Evolutionary conservation across 2,888 invertebrate genomes (phyloP).

Genomic region (Caenorhabditis imperialis): DNA sequence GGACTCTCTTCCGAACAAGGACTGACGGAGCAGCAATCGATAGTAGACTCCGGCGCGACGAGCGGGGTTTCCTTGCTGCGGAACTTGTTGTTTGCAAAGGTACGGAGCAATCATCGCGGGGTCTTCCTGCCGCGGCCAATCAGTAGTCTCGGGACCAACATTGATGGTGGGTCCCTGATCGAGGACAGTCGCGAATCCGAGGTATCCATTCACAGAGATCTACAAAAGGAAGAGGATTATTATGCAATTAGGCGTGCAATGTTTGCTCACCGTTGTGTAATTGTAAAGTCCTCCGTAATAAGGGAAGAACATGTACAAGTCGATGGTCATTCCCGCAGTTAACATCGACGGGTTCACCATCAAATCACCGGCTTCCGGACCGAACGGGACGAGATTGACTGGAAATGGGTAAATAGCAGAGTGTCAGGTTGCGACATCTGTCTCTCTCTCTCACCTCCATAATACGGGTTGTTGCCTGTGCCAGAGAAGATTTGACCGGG

Average conservation of each 20-base stretch:
- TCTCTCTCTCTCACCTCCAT: constrained; percentile 68
- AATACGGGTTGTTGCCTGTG: constrained; percentile 71
- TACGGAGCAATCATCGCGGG: constrained; percentile 78
- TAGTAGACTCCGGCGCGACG: constrained; percentile 75
- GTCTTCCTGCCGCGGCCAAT: constrained; percentile 77
- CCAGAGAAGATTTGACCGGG: constrained; percentile 69
- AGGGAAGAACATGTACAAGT: constrained; percentile 77
- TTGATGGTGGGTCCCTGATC: constrained; percentile 78
- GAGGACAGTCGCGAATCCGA: constrained; percentile 76
- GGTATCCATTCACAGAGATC: constrained; percentile 77
- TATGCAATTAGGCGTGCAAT: neutral
- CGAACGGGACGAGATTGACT: constrained; percentile 75
- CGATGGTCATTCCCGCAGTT: constrained; percentile 76
- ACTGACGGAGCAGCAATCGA: constrained; percentile 74
- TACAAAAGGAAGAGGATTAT: constrained; percentile 21
- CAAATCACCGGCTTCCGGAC: constrained; percentile 75
- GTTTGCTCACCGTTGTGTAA: constrained; percentile 73
- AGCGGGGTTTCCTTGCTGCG: constrained; percentile 73
- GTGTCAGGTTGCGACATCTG: constrained; percentile 32
- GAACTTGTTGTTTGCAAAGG: constrained; percentile 76
- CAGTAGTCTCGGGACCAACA: constrained; percentile 74
- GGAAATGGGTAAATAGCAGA: no score
- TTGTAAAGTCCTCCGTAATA: constrained; percentile 77
- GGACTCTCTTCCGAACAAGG: constrained; percentile 73
- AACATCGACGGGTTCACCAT: constrained; percentile 75